These are phyloP conservation scores for Nymphalis urticae DNA, from an alignment of 2,888 invertebrate genomes.

Conservation along the genomic window DNA sequence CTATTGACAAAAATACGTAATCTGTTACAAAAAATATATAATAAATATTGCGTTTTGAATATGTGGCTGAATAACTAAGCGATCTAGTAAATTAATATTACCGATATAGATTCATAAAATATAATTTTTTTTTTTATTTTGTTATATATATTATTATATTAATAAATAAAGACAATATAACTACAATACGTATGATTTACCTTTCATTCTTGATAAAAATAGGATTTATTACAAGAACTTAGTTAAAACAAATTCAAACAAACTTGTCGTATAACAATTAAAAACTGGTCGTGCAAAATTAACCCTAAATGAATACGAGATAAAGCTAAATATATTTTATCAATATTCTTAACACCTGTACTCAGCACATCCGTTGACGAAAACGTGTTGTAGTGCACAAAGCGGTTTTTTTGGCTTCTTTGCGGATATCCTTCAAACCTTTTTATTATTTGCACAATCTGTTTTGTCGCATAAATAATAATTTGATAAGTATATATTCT, in stretches of 20 bases:
- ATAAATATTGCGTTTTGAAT: too few species aligned
- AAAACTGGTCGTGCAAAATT: not conserved
- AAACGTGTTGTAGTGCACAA: constrained; percentile 11
- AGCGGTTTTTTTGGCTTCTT: constrained; percentile 7
- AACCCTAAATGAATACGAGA: not conserved
- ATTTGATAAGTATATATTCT: too few species aligned
- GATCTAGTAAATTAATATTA: not conserved
- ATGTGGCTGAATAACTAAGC: too few species aligned
- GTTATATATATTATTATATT: too few species aligned
- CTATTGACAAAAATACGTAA: too few species aligned
- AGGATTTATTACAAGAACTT: not conserved
- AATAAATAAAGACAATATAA: not conserved
- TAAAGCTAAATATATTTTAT: not conserved
- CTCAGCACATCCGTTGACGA: constrained; percentile 14
- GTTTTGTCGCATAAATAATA: too few species aligned
- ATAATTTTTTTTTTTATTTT: too few species aligned
- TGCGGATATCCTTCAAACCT: constrained; percentile 13
- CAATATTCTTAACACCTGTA: not conserved
- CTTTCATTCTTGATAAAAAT: not conserved
- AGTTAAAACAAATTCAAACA: not conserved
- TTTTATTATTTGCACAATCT: not conserved
- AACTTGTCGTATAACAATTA: not conserved
- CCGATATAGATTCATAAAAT: not conserved
- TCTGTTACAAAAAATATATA: too few species aligned
- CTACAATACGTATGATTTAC: not conserved